Evolutionary conservation across 2,113 vertebrate species (phyloP).

Genomic region (Rostratula benghalensis): DNA sequence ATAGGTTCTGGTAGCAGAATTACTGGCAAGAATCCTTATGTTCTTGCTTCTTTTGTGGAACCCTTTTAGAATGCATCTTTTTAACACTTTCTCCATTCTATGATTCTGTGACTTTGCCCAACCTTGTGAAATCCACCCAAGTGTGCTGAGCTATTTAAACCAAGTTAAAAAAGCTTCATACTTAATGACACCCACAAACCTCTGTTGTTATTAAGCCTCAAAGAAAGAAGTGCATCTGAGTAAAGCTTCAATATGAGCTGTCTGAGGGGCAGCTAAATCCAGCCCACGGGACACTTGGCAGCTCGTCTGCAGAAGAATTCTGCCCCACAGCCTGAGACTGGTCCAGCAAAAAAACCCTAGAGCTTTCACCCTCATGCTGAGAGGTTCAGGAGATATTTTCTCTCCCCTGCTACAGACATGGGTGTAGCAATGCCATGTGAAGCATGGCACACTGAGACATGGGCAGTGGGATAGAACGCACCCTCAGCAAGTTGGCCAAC

Average conservation of each 20-base stretch:
- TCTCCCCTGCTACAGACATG: not conserved
- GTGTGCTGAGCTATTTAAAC: not conserved
- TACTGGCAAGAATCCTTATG: constrained; percentile 17
- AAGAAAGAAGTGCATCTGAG: not conserved
- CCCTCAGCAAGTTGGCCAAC: no score
- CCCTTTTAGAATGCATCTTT: not conserved
- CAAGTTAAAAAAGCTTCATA: not conserved
- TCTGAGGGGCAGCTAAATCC: not conserved
- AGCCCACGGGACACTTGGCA: not conserved
- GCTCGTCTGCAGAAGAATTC: not conserved
- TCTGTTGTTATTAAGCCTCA: not conserved
- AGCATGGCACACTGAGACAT: not conserved
- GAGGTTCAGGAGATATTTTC: not conserved
- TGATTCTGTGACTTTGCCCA: not conserved
- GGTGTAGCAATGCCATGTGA: not conserved
- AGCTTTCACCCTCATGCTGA: not conserved
- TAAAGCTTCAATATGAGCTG: not conserved
- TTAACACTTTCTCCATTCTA: not conserved
- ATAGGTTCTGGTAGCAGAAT: constrained; percentile 16
- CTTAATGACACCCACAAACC: not conserved
- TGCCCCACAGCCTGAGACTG: fast-evolving
- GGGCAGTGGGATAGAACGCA: no score
- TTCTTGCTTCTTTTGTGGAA: constrained; percentile 11
- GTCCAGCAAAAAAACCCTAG: not conserved
- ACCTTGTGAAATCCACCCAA: not conserved